Conservation (phyloP, 2,888 invertebrate species). For the Drosophila suboccidentalis region DNA sequence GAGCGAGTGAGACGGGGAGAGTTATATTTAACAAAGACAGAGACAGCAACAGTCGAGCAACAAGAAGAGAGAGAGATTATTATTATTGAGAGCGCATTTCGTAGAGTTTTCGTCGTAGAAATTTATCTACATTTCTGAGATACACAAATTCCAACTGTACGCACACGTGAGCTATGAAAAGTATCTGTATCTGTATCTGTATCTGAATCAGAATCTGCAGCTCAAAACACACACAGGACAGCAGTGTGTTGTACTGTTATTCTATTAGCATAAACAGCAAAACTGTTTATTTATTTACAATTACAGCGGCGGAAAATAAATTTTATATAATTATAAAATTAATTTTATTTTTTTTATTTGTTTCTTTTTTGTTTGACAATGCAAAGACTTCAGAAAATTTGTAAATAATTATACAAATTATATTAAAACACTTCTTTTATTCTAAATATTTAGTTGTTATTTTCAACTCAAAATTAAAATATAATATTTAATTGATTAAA, state of each 20-base stretch:
- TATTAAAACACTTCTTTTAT: no score
- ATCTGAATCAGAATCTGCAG: no score
- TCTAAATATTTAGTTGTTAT: no score
- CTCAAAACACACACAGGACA: slow-evolving; percentile 1
- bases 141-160: slow-evolving; percentile 24
- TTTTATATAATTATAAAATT: no score
- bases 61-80: slow-evolving; percentile 4
- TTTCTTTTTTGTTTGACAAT: no score
- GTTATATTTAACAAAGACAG: background rate
- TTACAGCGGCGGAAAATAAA: no score
- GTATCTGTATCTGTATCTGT: background rate
- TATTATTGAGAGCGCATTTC: slow-evolving; percentile 3
- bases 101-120: slow-evolving; percentile 1
- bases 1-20: slow-evolving; percentile 11
- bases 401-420: no score
- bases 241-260: slow-evolving; percentile 8
- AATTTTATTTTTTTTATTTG: no score
- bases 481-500: no score
- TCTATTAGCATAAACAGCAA: background rate
- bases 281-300: no score
- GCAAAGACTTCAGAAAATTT: no score
- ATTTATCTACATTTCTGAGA: slow-evolving; percentile 19
- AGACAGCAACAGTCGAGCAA: slow-evolving; percentile 7
- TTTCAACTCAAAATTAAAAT: no score
- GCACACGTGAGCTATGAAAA: background rate